phyloP scores from a whole-genome alignment of 2,113 vertebrate genomes.

The Hippocampus barbouri region DNA sequence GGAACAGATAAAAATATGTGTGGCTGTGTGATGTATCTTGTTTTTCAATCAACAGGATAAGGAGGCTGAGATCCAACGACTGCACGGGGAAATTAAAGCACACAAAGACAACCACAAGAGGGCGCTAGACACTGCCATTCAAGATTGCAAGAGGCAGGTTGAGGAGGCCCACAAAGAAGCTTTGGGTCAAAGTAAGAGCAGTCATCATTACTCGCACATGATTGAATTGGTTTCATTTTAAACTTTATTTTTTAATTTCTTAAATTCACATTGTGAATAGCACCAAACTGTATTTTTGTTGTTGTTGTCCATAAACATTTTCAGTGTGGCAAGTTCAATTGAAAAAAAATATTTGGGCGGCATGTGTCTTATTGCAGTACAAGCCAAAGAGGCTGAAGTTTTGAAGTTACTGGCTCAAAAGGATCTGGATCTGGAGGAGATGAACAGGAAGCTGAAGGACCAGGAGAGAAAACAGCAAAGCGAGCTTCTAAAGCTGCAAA shows the following conservation, averaged over 20 bases:
- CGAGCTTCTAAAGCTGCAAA: constrained; percentile 85
- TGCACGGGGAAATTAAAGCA: constrained; percentile 45
- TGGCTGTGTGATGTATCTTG: neutral
- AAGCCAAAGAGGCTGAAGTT: constrained; percentile 74
- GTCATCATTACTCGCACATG: neutral
- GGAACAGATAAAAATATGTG: neutral
- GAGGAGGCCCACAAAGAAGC: constrained; percentile 34
- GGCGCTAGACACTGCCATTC: constrained; percentile 47
- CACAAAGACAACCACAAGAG: constrained; percentile 60
- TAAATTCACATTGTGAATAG: too few relatives aligned
- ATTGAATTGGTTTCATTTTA: too few relatives aligned
- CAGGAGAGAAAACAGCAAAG: constrained; percentile 85
- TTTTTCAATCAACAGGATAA: constrained; percentile 39
- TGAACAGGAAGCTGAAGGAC: constrained; percentile 77
- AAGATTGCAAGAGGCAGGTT: constrained; percentile 37
- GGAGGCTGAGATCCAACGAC: constrained; percentile 39
- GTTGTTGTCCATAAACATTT: too few relatives aligned
- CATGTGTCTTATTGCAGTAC: constrained; percentile 61
- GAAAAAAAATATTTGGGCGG: too few relatives aligned
- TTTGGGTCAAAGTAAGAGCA: constrained; percentile 45
- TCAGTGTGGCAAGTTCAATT: too few relatives aligned
- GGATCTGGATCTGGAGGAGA: constrained; percentile 74
- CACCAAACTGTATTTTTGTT: too few relatives aligned
- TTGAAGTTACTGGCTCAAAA: constrained; percentile 72
- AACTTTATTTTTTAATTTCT: too few relatives aligned